These are phyloP conservation scores for Dinoponera quadriceps DNA, from an alignment of 1,140 invertebrate species.

Conservation along the genomic window DNA sequence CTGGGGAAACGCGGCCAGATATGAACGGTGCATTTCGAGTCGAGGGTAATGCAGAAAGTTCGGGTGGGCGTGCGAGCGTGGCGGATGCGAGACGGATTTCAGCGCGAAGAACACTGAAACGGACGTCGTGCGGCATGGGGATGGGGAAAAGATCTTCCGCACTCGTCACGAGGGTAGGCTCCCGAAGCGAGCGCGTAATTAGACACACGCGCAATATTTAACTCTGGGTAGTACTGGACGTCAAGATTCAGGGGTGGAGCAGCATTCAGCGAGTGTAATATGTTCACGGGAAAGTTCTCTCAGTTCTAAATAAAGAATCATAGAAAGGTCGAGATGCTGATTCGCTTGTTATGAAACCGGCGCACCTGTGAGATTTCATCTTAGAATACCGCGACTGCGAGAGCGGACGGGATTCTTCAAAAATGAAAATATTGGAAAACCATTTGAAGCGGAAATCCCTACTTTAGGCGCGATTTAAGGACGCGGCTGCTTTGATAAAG, in stretches of 20 bases:
- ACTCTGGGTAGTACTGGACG: conserved; percentile 14
- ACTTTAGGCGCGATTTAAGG: conserved; percentile 35
- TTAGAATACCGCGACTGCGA: conserved; percentile 37
- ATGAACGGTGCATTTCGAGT: conserved; percentile 45
- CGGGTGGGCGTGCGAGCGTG: background rate
- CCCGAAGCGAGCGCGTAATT: conserved; percentile 17
- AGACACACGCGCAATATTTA: conserved; percentile 17
- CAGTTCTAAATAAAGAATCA: background rate
- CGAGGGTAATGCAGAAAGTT: conserved; percentile 57
- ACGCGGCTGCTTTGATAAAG: conserved; percentile 52
- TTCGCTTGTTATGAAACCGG: conserved; percentile 6
- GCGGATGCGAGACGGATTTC: conserved; percentile 31
- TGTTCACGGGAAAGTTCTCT: background rate
- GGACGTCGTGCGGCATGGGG: background rate
- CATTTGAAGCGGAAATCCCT: conserved; percentile 48
- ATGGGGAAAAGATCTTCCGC: conserved; percentile 4
- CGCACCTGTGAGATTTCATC: conserved; percentile 35
- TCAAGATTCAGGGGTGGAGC: background rate
- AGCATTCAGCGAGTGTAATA: background rate
- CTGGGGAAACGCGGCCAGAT: conserved; percentile 23
- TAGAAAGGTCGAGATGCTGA: background rate
- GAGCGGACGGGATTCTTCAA: conserved; percentile 41
- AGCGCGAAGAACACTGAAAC: conserved; percentile 3
- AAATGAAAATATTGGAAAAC: conserved; percentile 61
- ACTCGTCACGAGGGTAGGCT: background rate